Evolutionary conservation across 2,888 invertebrate species (phyloP), one percentile per base, ranked within the genome.

Genomic region (Arge pagana): DNA sequence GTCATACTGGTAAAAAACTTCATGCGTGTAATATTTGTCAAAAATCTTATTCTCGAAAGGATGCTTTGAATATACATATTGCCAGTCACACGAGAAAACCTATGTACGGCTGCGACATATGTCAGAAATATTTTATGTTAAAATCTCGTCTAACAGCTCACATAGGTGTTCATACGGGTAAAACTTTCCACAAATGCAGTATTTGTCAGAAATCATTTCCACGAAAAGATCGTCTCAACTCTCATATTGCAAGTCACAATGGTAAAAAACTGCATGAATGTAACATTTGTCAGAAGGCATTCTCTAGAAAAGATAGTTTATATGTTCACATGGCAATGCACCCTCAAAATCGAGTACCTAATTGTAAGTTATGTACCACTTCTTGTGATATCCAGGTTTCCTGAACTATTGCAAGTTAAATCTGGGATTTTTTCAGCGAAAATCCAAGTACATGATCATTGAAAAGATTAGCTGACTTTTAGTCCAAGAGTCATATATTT

Each of bases 91-190:
- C 39, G 1, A 11, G 13, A 10, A 39, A 39, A 39, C 39, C 39
- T 24, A 39, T 39, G 39, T 39, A 23, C 8, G 39, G 39, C 7
- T 39, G 39, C 11, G 39, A 39, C 10, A 23, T 39, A 39, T 39
- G 39, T 24, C 39, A 39, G 21, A 39, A 39, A 39, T 23, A 39
- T 39, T 39, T 39, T 24, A 39, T 39, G 39, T 10, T 39, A 2
- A 39, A 39, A 19, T 39, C 39, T 8, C 24, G 39, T 13, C 39
- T 39, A 10, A 39, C 39, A 8, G 21, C 39, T 39, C 39, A 39
- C 24, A 39, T 39, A 21, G 39, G 23, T 39, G 39, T 39, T 23
- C 39, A 39, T 21, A 39, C 6, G 13, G 39, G 39, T 2, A 39
- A n/a, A 8, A 39, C 13, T 23, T 10, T 39, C n/a, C 39, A 39